Percentiles rank a stretch among this genome's conserved stretches.
phyloP scores from a whole-genome alignment of 2,797 vertebrate genomes.

The Todus mexicanus region DNA sequence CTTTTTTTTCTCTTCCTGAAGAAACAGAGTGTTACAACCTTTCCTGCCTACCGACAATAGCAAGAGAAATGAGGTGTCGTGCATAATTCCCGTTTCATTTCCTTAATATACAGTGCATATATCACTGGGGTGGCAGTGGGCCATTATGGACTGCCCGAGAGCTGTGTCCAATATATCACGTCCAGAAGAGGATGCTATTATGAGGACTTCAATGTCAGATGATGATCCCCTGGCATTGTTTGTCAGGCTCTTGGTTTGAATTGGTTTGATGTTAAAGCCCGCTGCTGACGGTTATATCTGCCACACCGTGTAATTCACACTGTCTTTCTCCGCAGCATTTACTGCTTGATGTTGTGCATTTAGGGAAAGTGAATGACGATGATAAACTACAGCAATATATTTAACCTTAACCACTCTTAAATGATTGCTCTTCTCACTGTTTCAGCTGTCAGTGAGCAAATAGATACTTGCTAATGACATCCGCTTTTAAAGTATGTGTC shows the following conservation, averaged over 20 bases:
- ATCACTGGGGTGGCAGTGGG: constrained; percentile 9
- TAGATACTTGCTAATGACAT: neutral
- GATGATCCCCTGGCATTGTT: constrained; percentile 11
- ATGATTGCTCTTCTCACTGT: constrained; percentile 3
- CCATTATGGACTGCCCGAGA: neutral
- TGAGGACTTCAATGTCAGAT: constrained; percentile 6
- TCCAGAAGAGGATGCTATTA: neutral
- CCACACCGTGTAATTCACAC: neutral
- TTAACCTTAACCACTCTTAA: constrained; percentile 46
- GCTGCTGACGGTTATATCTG: neutral
- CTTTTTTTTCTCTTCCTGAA: no score
- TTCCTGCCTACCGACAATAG: neutral
- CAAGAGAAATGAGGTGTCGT: neutral
- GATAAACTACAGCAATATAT: constrained; percentile 11
- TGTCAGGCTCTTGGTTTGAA: neutral
- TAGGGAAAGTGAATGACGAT: neutral
- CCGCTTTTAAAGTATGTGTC: neutral
- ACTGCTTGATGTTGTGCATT: neutral
- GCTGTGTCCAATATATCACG: constrained; percentile 11
- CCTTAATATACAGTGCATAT: neutral
- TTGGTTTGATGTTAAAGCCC: neutral
- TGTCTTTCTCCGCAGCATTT: neutral
- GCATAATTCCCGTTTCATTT: constrained; percentile 41
- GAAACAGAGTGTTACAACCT: neutral
- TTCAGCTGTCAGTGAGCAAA: constrained; percentile 20